These are phyloP conservation scores for Drosophila rellima DNA, from an alignment of 2,888 invertebrate species.

Conservation along the genomic window DNA sequence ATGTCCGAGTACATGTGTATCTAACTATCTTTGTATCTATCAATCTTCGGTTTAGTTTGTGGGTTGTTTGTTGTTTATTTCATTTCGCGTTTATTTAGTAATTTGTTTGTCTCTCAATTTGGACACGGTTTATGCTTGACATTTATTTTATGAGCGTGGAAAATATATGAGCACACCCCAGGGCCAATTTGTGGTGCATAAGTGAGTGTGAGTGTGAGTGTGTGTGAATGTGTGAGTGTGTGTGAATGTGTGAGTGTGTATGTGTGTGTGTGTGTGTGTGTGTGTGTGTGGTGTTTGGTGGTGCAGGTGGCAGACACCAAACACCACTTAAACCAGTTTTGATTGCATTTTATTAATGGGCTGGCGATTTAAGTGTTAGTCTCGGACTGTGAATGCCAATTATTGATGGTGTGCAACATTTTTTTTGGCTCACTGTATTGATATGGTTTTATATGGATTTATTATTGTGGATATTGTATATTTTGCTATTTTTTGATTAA, in stretches of 20 bases:
- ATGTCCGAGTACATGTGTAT: background rate
- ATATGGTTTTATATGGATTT: conserved; percentile 29
- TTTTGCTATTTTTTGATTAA: conserved; percentile 62
- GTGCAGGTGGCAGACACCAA: conserved; percentile 44
- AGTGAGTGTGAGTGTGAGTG: background rate
- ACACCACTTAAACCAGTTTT: conserved; percentile 68
- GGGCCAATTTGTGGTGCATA: conserved; percentile 14
- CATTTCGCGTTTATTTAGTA: conserved; percentile 72
- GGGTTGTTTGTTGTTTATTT: conserved; percentile 25
- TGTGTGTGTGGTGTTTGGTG: conserved; percentile 11
- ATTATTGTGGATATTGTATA: conserved; percentile 23
- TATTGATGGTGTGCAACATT: conserved; percentile 56
- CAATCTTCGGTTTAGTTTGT: conserved; percentile 15
- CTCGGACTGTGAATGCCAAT: conserved; percentile 46
- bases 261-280: background rate
- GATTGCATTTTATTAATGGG: conserved; percentile 73
- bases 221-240: conserved; percentile 5
- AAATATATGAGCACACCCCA: conserved; percentile 62
- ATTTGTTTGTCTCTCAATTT: conserved; percentile 74
- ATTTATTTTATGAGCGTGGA: conserved; percentile 80
- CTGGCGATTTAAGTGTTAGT: conserved; percentile 61
- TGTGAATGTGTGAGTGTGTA: background rate
- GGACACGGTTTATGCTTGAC: conserved; percentile 78
- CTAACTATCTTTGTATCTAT: conserved; percentile 7
- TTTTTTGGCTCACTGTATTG: conserved; percentile 23